Conservation (phyloP, 2,888 invertebrate species). For the Nomada flava region DNA sequence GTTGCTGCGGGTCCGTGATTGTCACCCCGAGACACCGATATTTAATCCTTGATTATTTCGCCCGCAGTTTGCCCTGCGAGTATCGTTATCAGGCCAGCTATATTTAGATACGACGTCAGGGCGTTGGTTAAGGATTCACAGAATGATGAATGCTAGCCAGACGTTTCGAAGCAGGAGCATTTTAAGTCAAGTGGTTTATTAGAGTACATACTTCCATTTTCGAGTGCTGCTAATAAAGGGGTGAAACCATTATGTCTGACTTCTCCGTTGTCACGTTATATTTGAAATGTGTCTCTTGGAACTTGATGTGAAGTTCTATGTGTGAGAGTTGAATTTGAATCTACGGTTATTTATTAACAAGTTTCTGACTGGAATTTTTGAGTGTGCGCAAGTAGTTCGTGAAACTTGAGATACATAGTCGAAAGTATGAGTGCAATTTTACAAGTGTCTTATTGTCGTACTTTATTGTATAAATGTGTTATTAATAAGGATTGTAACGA, state of each 20-base stretch:
- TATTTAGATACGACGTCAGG: neutral
- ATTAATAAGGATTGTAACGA: neutral
- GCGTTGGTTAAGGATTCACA: neutral
- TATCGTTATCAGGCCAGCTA: neutral
- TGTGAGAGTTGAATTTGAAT: no score
- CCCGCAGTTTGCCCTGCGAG: constrained; percentile 12
- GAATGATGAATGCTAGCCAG: neutral
- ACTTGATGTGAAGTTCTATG: no score
- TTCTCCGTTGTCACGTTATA: no score
- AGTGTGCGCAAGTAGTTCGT: no score
- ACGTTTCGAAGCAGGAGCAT: neutral
- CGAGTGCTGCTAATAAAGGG: neutral
- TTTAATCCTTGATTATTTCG: constrained; percentile 66
- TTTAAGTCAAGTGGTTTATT: neutral
- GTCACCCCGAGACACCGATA: constrained; percentile 60
- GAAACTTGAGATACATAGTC: no score
- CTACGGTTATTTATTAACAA: no score
- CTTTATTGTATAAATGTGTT: neutral
- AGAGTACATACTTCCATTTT: neutral
- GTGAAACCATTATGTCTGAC: no score
- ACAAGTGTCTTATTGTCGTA: no score
- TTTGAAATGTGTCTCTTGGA: no score
- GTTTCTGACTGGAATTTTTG: no score
- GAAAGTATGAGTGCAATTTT: neutral
- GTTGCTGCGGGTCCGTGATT: constrained; percentile 57